Evolutionary conservation across 2,797 vertebrate genomes (phyloP).

Genomic region (Pseudochirops corinnae): DNA sequence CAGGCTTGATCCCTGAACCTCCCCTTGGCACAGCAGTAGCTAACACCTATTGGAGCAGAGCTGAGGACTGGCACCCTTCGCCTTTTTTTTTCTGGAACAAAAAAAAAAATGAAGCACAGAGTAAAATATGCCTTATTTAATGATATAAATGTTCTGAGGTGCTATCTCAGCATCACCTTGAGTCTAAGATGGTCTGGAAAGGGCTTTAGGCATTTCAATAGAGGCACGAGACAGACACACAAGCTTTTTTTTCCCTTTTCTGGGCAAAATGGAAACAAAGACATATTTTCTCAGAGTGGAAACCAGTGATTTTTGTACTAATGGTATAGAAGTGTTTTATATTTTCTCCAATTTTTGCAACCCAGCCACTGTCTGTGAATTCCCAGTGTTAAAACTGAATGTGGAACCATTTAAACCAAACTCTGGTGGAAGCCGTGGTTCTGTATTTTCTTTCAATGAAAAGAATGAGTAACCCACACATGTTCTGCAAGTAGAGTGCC

Average conservation of each 20-base stretch:
- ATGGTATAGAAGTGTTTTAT: constrained; percentile 19
- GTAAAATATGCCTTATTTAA: constrained; percentile 13
- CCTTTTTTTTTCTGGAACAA: constrained; percentile 39
- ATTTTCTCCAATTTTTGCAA: constrained; percentile 39
- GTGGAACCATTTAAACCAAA: constrained; percentile 63
- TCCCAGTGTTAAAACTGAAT: constrained; percentile 44
- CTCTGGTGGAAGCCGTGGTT: constrained; percentile 59
- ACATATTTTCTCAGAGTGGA: constrained; percentile 36
- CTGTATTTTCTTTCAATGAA: constrained; percentile 30
- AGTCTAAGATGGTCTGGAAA: constrained; percentile 23
- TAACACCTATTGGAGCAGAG: constrained; percentile 20
- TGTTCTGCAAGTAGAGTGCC: constrained; percentile 31
- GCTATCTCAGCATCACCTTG: not conserved
- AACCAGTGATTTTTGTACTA: not conserved
- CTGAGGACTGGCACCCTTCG: not conserved
- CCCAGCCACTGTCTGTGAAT: not conserved
- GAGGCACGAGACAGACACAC: not conserved
- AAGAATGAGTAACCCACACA: constrained; percentile 69
- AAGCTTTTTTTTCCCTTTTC: not conserved
- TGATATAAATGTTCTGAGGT: constrained; percentile 40
- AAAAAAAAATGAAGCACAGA: constrained; percentile 22
- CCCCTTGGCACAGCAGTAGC: not conserved
- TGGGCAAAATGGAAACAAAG: not conserved
- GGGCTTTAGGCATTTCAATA: constrained; percentile 31
- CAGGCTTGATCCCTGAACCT: not conserved